These are phyloP conservation scores for Prolemur simus DNA, from an alignment of 2,113 vertebrate genomes.

Conservation along the genomic window DNA sequence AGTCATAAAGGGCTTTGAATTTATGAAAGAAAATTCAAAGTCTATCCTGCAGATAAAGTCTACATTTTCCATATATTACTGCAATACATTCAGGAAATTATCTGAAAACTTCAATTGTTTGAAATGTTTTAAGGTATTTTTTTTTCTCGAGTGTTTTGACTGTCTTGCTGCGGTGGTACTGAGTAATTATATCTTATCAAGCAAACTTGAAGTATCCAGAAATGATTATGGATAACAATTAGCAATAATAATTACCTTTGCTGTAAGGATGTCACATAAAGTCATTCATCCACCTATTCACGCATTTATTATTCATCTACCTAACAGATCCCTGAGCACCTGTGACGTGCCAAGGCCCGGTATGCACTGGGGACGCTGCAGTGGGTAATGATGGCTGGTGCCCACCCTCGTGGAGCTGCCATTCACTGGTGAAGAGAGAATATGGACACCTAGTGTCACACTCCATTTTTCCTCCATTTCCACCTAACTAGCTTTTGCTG, in stretches of 20 bases:
- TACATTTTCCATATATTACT: not conserved
- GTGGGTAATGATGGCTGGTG: not conserved
- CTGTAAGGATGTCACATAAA: not conserved
- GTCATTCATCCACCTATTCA: not conserved
- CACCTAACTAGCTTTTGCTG: too few relatives aligned
- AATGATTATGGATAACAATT: not conserved
- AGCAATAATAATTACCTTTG: not conserved
- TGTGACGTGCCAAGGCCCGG: too few relatives aligned
- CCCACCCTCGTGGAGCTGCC: not conserved
- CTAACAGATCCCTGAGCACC: not conserved
- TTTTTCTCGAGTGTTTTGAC: not conserved
- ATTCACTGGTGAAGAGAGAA: not conserved
- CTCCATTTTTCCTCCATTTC: not conserved
- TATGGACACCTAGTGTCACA: fast-evolving
- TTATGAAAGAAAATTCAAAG: not conserved
- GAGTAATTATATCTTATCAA: not conserved
- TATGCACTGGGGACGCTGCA: not conserved
- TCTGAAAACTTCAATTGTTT: not conserved
- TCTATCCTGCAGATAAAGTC: not conserved
- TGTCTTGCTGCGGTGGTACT: not conserved
- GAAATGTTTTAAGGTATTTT: not conserved
- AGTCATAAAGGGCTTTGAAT: not conserved
- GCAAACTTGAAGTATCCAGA: not conserved
- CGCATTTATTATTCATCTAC: not conserved
- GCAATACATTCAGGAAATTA: not conserved